Percentiles rank a stretch among this genome's conserved stretches.
phyloP scores from a whole-genome alignment of 1,140 invertebrate genomes.

The Cryptotermes secundus region DNA sequence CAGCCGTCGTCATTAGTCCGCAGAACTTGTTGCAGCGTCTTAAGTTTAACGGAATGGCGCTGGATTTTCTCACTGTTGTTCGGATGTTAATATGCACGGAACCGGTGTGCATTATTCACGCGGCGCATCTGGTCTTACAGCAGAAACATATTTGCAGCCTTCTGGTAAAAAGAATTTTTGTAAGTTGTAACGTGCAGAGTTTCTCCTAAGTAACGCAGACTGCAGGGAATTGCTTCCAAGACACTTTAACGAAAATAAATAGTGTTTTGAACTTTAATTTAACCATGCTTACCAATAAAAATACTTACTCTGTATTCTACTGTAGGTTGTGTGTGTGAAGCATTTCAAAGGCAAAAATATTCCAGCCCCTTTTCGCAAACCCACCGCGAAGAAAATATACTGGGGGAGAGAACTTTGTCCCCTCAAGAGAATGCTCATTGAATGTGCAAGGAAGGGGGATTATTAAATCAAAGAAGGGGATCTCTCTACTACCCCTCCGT shows the following conservation, averaged over 20 bases:
- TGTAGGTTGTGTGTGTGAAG: not conserved
- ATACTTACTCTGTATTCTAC: not conserved
- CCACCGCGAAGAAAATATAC: not conserved
- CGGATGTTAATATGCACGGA: no score
- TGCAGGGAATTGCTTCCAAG: no score
- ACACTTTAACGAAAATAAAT: not conserved
- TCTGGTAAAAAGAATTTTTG: no score
- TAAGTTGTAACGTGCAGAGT: no score
- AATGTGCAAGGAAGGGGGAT: slow-evolving; percentile 14
- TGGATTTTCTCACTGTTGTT: no score
- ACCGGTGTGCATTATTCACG: no score
- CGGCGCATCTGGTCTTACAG: no score
- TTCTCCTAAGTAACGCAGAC: no score
- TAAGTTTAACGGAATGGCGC: no score
- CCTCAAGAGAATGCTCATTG: not conserved
- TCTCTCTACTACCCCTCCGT: not conserved
- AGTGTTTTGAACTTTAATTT: slow-evolving; percentile 7
- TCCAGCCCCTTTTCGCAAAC: not conserved
- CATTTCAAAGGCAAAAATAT: not conserved
- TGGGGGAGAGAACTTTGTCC: not conserved
- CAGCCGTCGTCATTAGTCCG: no score
- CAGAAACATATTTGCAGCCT: no score
- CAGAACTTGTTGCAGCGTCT: no score
- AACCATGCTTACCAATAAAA: not conserved
- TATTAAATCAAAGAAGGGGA: slow-evolving; percentile 13